Conservation (phyloP, 2,113 vertebrate genomes). For the Zapus hudsonius region DNA sequence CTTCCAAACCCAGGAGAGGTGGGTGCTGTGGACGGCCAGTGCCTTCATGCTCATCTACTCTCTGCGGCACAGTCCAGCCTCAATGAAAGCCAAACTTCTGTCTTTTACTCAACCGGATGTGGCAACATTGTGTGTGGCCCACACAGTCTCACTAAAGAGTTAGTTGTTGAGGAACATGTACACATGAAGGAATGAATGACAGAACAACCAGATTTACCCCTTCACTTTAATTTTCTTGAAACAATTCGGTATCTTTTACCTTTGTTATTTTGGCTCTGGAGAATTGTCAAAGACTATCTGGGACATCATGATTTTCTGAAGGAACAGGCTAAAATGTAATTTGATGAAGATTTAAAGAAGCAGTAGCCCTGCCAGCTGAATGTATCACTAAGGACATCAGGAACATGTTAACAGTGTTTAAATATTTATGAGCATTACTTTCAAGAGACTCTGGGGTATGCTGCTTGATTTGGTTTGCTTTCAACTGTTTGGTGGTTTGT, state of each 20-base stretch:
- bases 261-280: conserved; percentile 52
- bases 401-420: conserved; percentile 84
- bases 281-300: conserved; percentile 66
- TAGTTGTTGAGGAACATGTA: not conserved
- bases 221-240: conserved; percentile 35
- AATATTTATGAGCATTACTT: conserved; percentile 83
- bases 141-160: not conserved
- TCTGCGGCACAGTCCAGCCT: not conserved
- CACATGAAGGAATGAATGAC: not conserved
- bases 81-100: not conserved
- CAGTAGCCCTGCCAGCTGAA: conserved; percentile 57
- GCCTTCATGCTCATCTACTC: not conserved
- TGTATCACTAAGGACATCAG: conserved; percentile 79
- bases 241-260: conserved; percentile 39
- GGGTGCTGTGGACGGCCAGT: not conserved
- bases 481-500: conserved; percentile 56
- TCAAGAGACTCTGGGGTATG: conserved; percentile 65
- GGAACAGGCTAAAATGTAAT: conserved; percentile 78
- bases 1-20: not conserved
- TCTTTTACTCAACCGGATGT: too few species aligned
- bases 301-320: conserved; percentile 74
- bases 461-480: conserved; percentile 65
- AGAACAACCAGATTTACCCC: not conserved
- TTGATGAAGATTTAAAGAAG: conserved; percentile 70
- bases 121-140: too few species aligned